Base-by-base conservation (phyloP, 2,888 invertebrate species). In the Druceiella hillmani region DNA sequence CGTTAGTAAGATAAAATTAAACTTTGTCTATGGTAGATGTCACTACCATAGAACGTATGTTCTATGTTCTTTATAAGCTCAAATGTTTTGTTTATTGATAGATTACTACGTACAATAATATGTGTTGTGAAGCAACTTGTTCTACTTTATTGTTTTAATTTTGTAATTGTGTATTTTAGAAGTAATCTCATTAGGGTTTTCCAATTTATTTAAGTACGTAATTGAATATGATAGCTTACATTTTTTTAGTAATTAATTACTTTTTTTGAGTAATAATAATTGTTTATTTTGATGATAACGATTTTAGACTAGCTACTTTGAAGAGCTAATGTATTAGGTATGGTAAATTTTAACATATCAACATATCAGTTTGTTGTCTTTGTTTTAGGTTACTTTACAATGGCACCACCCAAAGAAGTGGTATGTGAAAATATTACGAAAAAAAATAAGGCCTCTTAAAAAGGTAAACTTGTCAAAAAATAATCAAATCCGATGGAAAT, bases 401-500 rank as follows among this genome's bases (percentile, higher is more conserved):
- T 40, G 38, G 40, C 40, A 24, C 38, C 40, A 13, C 40, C 20
- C 24, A 47, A 47, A 37, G 45, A 22, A 47, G 45, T 43, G 9
- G 14, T 33, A 41, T 45, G 16, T 43, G 47, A 45, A 33, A 40
- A 33, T 47, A 36, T 40, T 45, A 33, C 25, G 31, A 38, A 3
- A 47, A n/a, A 47, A 47, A 45, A 30, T 44, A 41, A 46, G 10
- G 40, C 36, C 38, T 20, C 12, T 32, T 40, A 17, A 32, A 43
- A 38, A 33, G 41, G 43, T 30, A 43, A 33, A 32, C 11, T 43
- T 34, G 41, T 36, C 32, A 17, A 36, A 43, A 43, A 43, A 15
- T 12, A 14, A 42, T 43, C 26, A 33, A 37, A 43, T 38, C 33
- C 17, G 20, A 38, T 47, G 48, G 47, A 17, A 51, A 50, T 39